These are phyloP conservation scores for Copsychus sechellarum DNA, from an alignment of 2,113 vertebrate genomes.

Conservation along the genomic window DNA sequence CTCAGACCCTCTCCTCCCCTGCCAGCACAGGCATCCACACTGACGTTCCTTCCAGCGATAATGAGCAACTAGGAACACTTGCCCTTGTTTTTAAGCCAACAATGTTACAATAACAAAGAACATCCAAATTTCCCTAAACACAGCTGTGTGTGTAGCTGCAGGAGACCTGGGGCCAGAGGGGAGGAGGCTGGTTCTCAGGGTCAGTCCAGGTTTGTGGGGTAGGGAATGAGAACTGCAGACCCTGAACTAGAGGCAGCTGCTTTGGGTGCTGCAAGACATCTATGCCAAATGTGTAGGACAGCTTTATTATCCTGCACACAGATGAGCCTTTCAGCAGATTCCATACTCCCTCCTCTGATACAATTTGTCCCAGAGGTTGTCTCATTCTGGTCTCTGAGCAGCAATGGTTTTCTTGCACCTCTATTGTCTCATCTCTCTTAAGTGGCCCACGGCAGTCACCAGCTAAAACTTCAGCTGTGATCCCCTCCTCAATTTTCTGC, in stretches of 20 bases:
- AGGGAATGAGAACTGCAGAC: not conserved
- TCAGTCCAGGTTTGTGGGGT: not conserved
- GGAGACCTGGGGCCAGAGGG: not conserved
- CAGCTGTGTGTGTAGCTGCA: not conserved
- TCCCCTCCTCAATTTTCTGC: not conserved
- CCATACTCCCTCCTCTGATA: not conserved
- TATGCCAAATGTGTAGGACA: not conserved
- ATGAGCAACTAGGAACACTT: not conserved
- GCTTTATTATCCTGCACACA: not conserved
- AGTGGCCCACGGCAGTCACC: not conserved
- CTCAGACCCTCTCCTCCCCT: not conserved
- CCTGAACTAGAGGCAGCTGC: not conserved
- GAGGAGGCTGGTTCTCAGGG: not conserved
- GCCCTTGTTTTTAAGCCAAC: not conserved
- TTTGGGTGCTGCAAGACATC: not conserved
- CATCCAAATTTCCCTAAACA: not conserved
- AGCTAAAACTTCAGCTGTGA: not conserved
- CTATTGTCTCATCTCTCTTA: not conserved
- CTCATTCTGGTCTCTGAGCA: not conserved
- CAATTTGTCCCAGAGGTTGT: not conserved
- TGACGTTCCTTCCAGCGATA: not conserved
- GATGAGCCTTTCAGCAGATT: not conserved
- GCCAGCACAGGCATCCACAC: not conserved
- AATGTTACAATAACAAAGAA: not conserved
- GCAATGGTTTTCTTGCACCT: not conserved